Conservation (phyloP, 2,797 vertebrate species). For the Acanthopagrus latus region DNA sequence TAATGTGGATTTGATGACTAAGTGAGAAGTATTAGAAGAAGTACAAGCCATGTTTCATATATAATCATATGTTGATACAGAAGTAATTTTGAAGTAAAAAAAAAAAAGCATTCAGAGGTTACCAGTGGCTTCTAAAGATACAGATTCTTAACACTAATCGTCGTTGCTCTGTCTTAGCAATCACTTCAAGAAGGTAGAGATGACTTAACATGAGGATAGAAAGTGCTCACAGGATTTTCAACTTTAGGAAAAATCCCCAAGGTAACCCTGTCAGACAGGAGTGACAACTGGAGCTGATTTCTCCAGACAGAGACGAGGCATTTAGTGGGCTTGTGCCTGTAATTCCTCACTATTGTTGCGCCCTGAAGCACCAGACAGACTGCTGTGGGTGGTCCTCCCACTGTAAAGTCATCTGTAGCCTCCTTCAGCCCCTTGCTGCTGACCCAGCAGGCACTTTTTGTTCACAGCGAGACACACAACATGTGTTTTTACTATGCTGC, state of each 20-base stretch:
- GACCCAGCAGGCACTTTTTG: slow-evolving; percentile 52
- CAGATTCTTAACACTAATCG: background rate
- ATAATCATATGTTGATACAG: no score
- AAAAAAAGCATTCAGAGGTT: background rate
- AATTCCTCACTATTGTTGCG: slow-evolving; percentile 57
- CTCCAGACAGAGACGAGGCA: slow-evolving; percentile 36
- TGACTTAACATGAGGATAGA: background rate
- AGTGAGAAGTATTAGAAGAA: no score
- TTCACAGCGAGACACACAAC: slow-evolving; percentile 47
- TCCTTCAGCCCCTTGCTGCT: slow-evolving; percentile 8
- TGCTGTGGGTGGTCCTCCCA: slow-evolving; percentile 66
- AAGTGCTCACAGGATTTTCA: background rate
- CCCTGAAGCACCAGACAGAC: slow-evolving; percentile 55
- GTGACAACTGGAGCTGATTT: slow-evolving; percentile 19
- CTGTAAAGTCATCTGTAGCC: slow-evolving; percentile 48
- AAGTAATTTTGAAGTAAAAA: background rate
- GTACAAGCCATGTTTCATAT: no score
- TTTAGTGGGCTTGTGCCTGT: slow-evolving; percentile 47
- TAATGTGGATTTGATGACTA: no score
- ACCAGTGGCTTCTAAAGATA: background rate
- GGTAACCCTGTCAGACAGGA: slow-evolving; percentile 32
- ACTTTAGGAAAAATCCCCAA: slow-evolving; percentile 15
- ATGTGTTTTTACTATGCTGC: slow-evolving; percentile 49
- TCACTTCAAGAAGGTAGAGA: background rate
- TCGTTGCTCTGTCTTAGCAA: background rate